Conservation (phyloP, 64 coral and sea anemone species). For the Orbicella faveolata region DNA sequence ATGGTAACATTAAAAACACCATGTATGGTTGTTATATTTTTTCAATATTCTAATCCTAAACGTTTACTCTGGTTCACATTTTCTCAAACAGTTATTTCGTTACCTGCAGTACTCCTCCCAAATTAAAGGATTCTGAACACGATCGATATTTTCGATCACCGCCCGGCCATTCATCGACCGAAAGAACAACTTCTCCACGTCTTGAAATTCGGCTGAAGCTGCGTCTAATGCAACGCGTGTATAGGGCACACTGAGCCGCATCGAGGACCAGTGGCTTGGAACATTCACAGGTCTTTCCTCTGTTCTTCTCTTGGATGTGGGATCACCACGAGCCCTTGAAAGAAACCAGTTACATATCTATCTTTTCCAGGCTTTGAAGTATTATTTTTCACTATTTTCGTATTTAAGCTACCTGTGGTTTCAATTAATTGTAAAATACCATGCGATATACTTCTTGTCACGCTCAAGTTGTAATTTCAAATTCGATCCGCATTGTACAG, state of each 20-base stretch:
- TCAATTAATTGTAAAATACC: no score
- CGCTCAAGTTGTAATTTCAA: no score
- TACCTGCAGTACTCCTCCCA: slow-evolving; percentile 47
- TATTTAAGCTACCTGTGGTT: no score
- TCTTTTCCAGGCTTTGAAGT: no score
- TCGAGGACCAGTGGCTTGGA: slow-evolving; percentile 3
- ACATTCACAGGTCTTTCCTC: neutral
- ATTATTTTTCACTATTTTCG: no score
- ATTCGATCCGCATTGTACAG: no score
- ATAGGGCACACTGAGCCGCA: neutral
- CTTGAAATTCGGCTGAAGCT: slow-evolving; percentile 1
- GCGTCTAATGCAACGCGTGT: neutral
- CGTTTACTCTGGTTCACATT: no score
- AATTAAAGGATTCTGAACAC: slow-evolving; percentile 39
- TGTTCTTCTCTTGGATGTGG: neutral
- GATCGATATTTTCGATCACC: slow-evolving; percentile 5
- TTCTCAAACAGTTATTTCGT: neutral
- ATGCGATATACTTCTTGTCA: no score
- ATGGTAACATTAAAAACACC: no score
- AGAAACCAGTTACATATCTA: neutral
- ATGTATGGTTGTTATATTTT: no score
- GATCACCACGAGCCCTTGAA: neutral
- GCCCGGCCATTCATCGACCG: neutral
- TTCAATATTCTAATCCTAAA: no score
- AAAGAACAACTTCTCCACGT: slow-evolving; percentile 23